phyloP scores from a whole-genome alignment of 2,888 invertebrate species.

The Bugulina stolonifera region DNA sequence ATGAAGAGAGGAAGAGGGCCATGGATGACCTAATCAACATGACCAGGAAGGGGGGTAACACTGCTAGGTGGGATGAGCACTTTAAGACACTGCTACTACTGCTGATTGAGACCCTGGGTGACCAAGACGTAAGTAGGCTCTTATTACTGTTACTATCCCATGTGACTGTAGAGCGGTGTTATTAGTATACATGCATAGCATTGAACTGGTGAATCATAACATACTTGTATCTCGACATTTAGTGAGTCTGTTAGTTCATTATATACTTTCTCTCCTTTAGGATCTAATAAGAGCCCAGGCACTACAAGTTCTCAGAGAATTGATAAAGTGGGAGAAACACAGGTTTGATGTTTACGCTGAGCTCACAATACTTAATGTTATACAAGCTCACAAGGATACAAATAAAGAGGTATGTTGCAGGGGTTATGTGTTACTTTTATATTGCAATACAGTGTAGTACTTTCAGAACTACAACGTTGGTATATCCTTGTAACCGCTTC shows the following conservation, averaged over 20 bases:
- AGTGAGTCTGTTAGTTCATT: too few species aligned
- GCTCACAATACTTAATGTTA: slow-evolving; percentile 78
- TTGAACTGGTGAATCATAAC: too few species aligned
- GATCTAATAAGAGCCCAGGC: slow-evolving; percentile 59
- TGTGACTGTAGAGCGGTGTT: too few species aligned
- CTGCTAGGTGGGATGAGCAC: slow-evolving; percentile 55
- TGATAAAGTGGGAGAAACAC: slow-evolving; percentile 70
- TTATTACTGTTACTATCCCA: too few species aligned
- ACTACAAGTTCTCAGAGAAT: slow-evolving; percentile 74
- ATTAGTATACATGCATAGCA: too few species aligned
- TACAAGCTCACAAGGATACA: slow-evolving; percentile 71
- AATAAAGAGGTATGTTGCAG: slow-evolving; percentile 54
- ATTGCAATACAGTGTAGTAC: too few species aligned
- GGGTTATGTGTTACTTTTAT: background rate
- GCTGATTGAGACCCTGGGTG: slow-evolving; percentile 66
- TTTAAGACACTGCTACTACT: slow-evolving; percentile 63
- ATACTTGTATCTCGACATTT: too few species aligned
- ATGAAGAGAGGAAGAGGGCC: slow-evolving; percentile 51
- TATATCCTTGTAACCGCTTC: too few species aligned
- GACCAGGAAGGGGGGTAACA: slow-evolving; percentile 49
- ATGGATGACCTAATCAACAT: slow-evolving; percentile 54
- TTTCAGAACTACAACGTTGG: too few species aligned
- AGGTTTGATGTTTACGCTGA: slow-evolving; percentile 85
- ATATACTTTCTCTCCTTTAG: slow-evolving; percentile 34
- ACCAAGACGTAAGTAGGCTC: slow-evolving; percentile 54